Base-by-base conservation (phyloP, 35 echinoderm and acorn worm species). In the Apostichopus parvimensis region DNA sequence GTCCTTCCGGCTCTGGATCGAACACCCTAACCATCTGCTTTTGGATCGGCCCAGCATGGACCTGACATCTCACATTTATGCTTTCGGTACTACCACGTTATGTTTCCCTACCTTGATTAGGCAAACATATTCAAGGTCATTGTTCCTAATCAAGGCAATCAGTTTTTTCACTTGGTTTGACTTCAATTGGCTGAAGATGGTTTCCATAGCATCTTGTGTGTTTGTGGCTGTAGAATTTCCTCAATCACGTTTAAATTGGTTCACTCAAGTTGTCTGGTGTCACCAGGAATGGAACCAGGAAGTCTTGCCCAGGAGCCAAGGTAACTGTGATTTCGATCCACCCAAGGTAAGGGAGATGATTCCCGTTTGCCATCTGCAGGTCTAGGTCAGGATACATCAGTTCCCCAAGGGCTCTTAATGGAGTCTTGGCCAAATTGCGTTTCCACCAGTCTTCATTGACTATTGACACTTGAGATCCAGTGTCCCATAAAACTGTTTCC, bases 171-270 rank as follows among this genome's bases (percentile, higher is more conserved):
- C 87, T 14, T 90, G 93, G 5, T 80, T 91, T 20, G 92, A 15
- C 18, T 80, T 57, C 25, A 93, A 18, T 15, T 83, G 12, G 25
- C 62, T 53, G 55, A 53, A 62, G 0, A 87, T 77, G 7, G 87
- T 61, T 53, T 83, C 21, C 79, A 82, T 82, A 10, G 92, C 52
- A 18, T 89, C 92, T 68, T 75, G 20, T 22, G 86, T 6, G 57
- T 59, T 7, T 78, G 76, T 78, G 76, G 76, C 28, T 34, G 10
- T 72, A 87, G 1, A 64, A 66, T 57, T 14, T 83, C 89, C 80
- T 96, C 77, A 23, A 94, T 94, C 24, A 94, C 93, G 90, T 96
- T 96, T 56, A 90, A 94, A 94, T 84, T 54, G 92, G 95, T 68
- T 96, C 95, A 54, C 87, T 45, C 17, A 96, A 21, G 0, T 62